Conservation (phyloP, 2,797 vertebrate species). For the Acanthornis magna region DNA sequence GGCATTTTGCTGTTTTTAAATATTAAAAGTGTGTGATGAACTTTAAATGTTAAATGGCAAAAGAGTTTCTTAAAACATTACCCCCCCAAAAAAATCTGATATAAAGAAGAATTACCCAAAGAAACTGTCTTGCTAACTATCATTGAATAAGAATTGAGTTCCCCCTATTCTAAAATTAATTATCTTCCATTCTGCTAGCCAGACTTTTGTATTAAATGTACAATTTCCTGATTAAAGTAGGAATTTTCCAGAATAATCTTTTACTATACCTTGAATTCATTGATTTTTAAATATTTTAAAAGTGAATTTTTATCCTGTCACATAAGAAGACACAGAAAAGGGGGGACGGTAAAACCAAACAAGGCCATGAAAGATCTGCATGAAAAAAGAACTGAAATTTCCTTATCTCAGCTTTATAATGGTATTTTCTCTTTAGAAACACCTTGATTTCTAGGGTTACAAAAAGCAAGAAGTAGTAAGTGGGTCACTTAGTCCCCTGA, state of each 20-base stretch:
- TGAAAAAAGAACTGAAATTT: neutral
- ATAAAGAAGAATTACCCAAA: neutral
- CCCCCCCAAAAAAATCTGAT: neutral
- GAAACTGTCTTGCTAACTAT: neutral
- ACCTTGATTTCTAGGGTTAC: neutral
- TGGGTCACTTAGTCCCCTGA: neutral
- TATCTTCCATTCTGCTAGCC: neutral
- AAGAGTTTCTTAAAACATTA: neutral
- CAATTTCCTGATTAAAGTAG: neutral
- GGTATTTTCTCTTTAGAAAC: neutral
- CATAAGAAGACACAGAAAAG: neutral
- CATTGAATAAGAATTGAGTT: neutral
- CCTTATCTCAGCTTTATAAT: neutral
- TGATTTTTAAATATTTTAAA: neutral
- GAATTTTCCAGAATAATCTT: neutral
- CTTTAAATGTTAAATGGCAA: neutral
- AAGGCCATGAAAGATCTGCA: neutral
- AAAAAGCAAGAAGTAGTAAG: neutral
- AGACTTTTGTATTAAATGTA: neutral
- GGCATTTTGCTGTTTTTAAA: neutral
- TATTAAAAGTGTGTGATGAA: neutral
- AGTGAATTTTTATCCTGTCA: neutral
- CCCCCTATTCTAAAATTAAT: neutral
- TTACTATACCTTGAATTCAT: neutral
- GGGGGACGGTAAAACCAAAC: neutral